A percentile compares a stretch with the other conserved stretches of the same genome.
Evolutionary conservation across 2,113 vertebrate species (phyloP).

Genomic region (Heptranchias perlo): DNA sequence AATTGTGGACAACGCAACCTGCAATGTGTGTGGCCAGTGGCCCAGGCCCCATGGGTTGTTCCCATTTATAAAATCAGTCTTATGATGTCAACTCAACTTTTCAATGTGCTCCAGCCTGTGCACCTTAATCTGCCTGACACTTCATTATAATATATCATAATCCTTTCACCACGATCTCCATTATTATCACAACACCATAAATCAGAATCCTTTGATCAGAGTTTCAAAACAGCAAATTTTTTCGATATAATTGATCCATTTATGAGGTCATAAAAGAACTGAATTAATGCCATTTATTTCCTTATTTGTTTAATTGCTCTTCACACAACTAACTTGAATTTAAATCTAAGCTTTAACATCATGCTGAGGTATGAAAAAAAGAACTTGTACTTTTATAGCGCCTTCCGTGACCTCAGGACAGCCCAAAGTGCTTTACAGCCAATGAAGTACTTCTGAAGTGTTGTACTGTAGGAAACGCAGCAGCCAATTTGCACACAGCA

Average conservation of each 20-base stretch:
- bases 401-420: too few relatives aligned
- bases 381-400: too few relatives aligned
- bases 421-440: too few relatives aligned
- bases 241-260: background rate
- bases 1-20: background rate
- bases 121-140: background rate
- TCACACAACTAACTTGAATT: background rate
- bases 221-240: slow-evolving; percentile 1
- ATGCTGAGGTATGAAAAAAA: background rate
- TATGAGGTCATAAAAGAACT: background rate
- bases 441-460: too few relatives aligned
- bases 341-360: background rate
- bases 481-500: too few relatives aligned
- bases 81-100: background rate
- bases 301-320: background rate
- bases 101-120: background rate
- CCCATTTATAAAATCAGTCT: background rate
- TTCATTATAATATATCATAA: background rate
- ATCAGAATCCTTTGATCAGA: background rate
- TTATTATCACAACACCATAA: background rate
- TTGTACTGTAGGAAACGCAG: too few relatives aligned
- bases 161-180: background rate
- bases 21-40: background rate
- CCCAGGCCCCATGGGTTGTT: background rate
- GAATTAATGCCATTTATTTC: background rate